Evolutionary conservation across 2,797 vertebrate genomes (phyloP).

Genomic region (Chelidonichthys spinosus): DNA sequence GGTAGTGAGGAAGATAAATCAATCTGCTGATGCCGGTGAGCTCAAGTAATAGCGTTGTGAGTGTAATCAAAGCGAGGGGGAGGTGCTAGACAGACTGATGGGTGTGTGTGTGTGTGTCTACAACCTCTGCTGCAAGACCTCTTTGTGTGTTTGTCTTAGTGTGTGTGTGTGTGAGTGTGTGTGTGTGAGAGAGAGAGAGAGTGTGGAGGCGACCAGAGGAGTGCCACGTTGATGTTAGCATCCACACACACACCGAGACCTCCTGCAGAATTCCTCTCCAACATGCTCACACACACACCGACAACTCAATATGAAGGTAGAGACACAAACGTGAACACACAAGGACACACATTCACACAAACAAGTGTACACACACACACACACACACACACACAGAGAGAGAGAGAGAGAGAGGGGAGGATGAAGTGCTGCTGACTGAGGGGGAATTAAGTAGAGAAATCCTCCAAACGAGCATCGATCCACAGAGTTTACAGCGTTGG

Average conservation of each 20-base stretch:
- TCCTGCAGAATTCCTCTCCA: conserved; percentile 51
- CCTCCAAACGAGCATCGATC: conserved; percentile 76
- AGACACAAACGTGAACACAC: conserved; percentile 42
- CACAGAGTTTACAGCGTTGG: conserved; percentile 55
- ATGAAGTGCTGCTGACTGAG: conserved; percentile 65
- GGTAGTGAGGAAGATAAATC: conserved; percentile 54
- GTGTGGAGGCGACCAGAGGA: not conserved
- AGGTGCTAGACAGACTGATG: conserved; percentile 58
- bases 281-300: conserved; percentile 19
- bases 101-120: conserved; percentile 30
- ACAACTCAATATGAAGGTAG: conserved; percentile 43
- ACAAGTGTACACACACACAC: not conserved
- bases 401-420: not conserved
- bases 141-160: conserved; percentile 26
- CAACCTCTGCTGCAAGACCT: conserved; percentile 26
- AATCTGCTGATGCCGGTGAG: conserved; percentile 69
- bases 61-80: conserved; percentile 68
- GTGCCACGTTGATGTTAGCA: conserved; percentile 9
- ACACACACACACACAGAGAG: conserved; percentile 3
- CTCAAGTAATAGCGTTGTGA: conserved; percentile 56
- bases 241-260: conserved; percentile 21
- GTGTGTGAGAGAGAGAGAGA: not conserved
- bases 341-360: conserved; percentile 1
- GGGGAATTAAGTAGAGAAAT: conserved; percentile 71
- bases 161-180: conserved; percentile 13